Evolutionary conservation across 2,888 invertebrate species (phyloP).

Genomic region (Tinea trinotella): DNA sequence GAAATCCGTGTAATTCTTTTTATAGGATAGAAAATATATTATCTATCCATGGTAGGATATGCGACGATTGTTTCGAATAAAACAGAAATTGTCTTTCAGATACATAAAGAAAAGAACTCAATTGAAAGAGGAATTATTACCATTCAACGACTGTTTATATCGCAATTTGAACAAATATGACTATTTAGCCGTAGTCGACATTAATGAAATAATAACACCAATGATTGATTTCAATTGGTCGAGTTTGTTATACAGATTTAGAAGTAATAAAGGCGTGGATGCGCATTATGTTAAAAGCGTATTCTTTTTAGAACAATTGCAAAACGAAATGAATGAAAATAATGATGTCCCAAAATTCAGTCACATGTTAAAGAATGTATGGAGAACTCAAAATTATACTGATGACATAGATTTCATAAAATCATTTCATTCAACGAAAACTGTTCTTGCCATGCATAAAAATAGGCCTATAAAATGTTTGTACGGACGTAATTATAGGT

Average conservation of each 20-base stretch:
- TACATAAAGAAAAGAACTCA: not conserved
- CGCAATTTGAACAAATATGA: not conserved
- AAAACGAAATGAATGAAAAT: slow-evolving; percentile 1
- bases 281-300: not conserved
- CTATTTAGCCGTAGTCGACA: not conserved
- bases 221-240: not conserved
- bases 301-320: not conserved
- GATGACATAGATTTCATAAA: not conserved
- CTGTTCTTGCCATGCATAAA: not conserved
- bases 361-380: not conserved
- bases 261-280: not conserved
- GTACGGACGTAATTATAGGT: not conserved
- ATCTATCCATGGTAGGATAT: too few relatives aligned
- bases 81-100: not conserved
- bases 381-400: slow-evolving; percentile 9
- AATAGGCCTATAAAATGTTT: not conserved
- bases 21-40: too few relatives aligned
- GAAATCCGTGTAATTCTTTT: too few relatives aligned
- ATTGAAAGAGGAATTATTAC: slow-evolving; percentile 7
- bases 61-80: too few relatives aligned
- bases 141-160: slow-evolving; percentile 9
- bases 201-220: not conserved
- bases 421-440: not conserved
- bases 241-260: not conserved
- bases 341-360: not conserved